Conservation (phyloP, 1,140 invertebrate genomes). For the Wiebesia pumilae region DNA sequence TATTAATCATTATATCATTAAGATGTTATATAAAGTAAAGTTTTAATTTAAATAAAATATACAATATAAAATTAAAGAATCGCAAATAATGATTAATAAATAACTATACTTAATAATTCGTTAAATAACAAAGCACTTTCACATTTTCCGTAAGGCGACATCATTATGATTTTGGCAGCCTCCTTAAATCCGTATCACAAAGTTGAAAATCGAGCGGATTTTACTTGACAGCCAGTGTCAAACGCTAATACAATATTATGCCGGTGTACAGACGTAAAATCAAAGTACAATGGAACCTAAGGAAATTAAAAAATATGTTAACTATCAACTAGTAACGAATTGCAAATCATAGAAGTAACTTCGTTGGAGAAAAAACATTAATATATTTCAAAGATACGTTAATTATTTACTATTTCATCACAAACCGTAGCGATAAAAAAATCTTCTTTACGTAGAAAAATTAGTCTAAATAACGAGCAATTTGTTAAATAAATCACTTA, state of each 20-base stretch:
- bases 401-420: conserved; percentile 37
- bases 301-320: conserved; percentile 13
- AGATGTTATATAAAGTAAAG: too few species aligned
- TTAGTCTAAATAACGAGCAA: conserved; percentile 32
- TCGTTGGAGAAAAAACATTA: conserved; percentile 34
- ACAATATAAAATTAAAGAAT: background rate
- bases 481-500: conserved; percentile 34
- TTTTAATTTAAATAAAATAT: too few species aligned
- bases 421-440: conserved; percentile 19
- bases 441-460: conserved; percentile 38
- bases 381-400: conserved; percentile 43
- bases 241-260: conserved; percentile 58
- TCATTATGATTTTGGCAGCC: conserved; percentile 58
- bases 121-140: conserved; percentile 32
- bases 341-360: conserved; percentile 27
- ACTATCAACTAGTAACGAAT: conserved; percentile 23
- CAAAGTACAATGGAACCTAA: background rate
- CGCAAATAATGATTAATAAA: background rate
- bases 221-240: conserved; percentile 65
- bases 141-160: conserved; percentile 34
- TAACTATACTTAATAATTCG: background rate
- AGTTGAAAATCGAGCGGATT: conserved; percentile 67
- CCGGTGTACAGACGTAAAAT: conserved; percentile 15
- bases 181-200: conserved; percentile 67
- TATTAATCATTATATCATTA: too few species aligned